Evolutionary conservation across 2,113 vertebrate genomes (phyloP), one percentile per base, ranked within the genome.

Genomic region (Glaucidium brasilianum): DNA sequence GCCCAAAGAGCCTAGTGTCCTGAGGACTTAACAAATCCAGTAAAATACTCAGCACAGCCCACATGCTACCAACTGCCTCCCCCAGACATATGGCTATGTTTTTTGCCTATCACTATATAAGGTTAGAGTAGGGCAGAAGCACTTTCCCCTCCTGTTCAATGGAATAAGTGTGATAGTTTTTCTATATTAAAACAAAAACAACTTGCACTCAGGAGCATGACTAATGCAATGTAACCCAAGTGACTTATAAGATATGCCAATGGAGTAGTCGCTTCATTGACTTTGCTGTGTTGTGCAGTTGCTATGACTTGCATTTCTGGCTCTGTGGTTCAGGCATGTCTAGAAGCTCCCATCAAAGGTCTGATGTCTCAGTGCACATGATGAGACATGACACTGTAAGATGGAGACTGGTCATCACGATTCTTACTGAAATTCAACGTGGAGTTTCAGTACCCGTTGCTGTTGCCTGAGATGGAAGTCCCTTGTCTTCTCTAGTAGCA

Each of bases 41-140:
- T 45, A 6, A 94, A 94, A 94, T 86, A 84, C 96, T 97, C 87
- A 62, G 92, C 91, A 91, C 85, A 34, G 88, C 97, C 97, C 90
- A 97, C 97, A 2, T 87, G 95, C 95, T 83, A 88, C 96, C 88
- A 78, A 58, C 80, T 78, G 97, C 98, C 97, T 96, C 97, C 98
- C 95, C 97, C 97, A 95, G 94, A 95, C 98, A 98, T 96, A 98
- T 98, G 98, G 92, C 96, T 66, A 13, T 80, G 85, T 97, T 97
- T 94, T 83, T 92, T 93, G 62, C 96, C 85, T 88, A 87, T 95
- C 95, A 88, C 96, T 97, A 78, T 85, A 41, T 93, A 85, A 96
- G 96, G 95, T 82, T 81, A 96, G 85, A 85, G 90, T 85, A 73
- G 93, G 97, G 94, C 97, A 97, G 81, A 59, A 92, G 90, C 12